Percentiles rank a stretch among this genome's conserved stretches.
phyloP scores from a whole-genome alignment of 2,797 vertebrate genomes.

The Sebastiscus albofasciatus region DNA sequence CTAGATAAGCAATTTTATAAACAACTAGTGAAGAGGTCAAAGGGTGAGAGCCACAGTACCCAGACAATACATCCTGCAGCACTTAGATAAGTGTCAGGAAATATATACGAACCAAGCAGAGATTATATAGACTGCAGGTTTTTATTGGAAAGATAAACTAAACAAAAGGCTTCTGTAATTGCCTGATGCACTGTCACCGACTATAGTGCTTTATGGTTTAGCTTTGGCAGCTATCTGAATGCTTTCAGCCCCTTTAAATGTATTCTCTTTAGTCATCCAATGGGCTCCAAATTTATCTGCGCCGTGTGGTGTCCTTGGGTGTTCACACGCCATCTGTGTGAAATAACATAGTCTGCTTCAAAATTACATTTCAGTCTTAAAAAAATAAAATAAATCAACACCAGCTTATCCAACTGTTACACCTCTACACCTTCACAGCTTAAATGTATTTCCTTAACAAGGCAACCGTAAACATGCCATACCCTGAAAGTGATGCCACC shows the following conservation, averaged over 20 bases:
- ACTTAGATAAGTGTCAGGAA: neutral
- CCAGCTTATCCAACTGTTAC: slow-evolving; percentile 4
- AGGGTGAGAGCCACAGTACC: neutral
- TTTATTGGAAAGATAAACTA: slow-evolving; percentile 9
- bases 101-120: neutral
- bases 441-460: slow-evolving; percentile 27
- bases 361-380: slow-evolving; percentile 9
- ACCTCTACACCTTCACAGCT: slow-evolving; percentile 3
- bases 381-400: slow-evolving; percentile 5
- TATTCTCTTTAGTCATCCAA: slow-evolving; percentile 34
- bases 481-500: neutral
- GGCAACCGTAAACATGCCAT: neutral
- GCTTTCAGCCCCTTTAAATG: slow-evolving; percentile 5
- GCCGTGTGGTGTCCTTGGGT: slow-evolving; percentile 19
- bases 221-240: neutral
- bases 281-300: slow-evolving; percentile 26
- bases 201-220: neutral
- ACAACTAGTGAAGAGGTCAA: neutral
- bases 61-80: neutral
- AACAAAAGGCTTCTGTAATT: slow-evolving; percentile 20
- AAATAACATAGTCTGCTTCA: slow-evolving; percentile 25
- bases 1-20: neutral
- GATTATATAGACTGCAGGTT: slow-evolving; percentile 7
- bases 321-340: slow-evolving; percentile 33
- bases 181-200: slow-evolving; percentile 6